Evolutionary conservation across 2,113 vertebrate genomes (phyloP).

Genomic region (Brienomyrus longianalis): DNA sequence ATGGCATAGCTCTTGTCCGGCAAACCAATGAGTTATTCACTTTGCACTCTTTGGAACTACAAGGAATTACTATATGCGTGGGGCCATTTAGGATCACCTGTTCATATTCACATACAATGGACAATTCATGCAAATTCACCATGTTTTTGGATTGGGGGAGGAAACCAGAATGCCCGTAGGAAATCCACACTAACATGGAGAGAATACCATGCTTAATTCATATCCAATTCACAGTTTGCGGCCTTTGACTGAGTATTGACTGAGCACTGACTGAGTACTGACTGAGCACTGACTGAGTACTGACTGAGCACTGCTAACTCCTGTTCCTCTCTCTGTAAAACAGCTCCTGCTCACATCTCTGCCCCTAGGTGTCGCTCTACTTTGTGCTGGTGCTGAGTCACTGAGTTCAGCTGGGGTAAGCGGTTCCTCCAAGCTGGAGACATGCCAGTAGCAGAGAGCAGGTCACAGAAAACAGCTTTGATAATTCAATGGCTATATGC

Average conservation of each 20-base stretch:
- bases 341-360: not conserved
- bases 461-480: not conserved
- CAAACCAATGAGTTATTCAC: not conserved
- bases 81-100: not conserved
- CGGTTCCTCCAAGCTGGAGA: not conserved
- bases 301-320: not conserved
- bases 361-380: not conserved
- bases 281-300: not conserved
- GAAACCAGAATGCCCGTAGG: not conserved
- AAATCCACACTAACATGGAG: not conserved
- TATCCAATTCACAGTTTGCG: not conserved
- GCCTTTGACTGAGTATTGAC: not conserved
- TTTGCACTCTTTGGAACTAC: not conserved
- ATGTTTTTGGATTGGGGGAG: not conserved
- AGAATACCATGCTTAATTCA: not conserved
- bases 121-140: not conserved
- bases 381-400: not conserved
- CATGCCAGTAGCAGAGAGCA: not conserved
- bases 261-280: not conserved
- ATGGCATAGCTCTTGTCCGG: not conserved
- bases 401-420: not conserved
- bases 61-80: too few species aligned
- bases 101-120: not conserved
- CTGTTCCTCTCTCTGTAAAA: not conserved
- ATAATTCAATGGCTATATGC: not conserved